Evolutionary conservation across 2,113 vertebrate genomes (phyloP).

Genomic region (western clawed frog (Xenopus tropicalis)): UCB_Xtro_10.0 CM004451.2:58410001-58410500

Average conservation of each 20-base stretch:
- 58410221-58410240: too few relatives aligned
- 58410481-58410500: slow-evolving; percentile 20
- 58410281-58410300: slow-evolving; percentile 21
- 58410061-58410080: too few relatives aligned
- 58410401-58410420: slow-evolving; percentile 16
- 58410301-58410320: slow-evolving; percentile 10
- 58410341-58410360: slow-evolving; percentile 21
- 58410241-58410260: slow-evolving; percentile 6
- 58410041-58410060: too few relatives aligned
- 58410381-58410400: slow-evolving; percentile 27
- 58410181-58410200: too few relatives aligned
- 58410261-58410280: slow-evolving; percentile 33
- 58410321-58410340: not conserved
- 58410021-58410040: too few relatives aligned
- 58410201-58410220: too few relatives aligned
- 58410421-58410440: slow-evolving; percentile 31
- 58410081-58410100: too few relatives aligned
- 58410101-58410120: too few relatives aligned
- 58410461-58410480: slow-evolving; percentile 14
- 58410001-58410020: too few relatives aligned
- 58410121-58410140: too few relatives aligned
- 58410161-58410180: too few relatives aligned
- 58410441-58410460: slow-evolving; percentile 5
- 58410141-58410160: too few relatives aligned
- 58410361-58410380: slow-evolving; percentile 34